Conservation (phyloP, 2,113 vertebrate genomes). For the Telmatochromis sp. region DNA sequence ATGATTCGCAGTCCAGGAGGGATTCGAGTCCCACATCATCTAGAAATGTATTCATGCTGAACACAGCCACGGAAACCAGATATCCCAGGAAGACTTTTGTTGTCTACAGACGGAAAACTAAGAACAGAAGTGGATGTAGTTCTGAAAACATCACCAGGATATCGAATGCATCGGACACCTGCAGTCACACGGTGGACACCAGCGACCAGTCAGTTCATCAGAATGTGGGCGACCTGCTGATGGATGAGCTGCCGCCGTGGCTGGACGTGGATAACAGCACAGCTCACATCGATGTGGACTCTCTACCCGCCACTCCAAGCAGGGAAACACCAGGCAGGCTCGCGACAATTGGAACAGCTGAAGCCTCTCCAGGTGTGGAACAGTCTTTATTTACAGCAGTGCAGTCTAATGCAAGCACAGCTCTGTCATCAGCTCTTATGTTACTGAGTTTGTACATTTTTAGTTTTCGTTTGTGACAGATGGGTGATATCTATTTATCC, state of each 20-base stretch:
- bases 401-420: background rate
- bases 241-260: slow-evolving; percentile 56
- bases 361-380: slow-evolving; percentile 24
- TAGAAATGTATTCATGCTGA: background rate
- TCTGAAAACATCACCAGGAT: background rate
- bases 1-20: background rate
- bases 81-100: slow-evolving; percentile 1
- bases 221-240: slow-evolving; percentile 5
- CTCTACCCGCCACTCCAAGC: background rate
- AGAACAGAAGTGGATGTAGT: background rate
- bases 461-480: background rate
- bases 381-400: background rate
- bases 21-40: background rate
- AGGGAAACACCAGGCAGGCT: background rate
- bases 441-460: background rate
- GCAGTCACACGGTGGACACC: background rate
- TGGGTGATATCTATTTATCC: background rate
- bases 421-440: background rate
- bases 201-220: background rate
- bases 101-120: background rate
- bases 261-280: background rate
- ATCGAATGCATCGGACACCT: background rate
- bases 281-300: background rate
- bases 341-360: background rate
- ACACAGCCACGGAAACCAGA: background rate